These are phyloP conservation scores for Hipposideros larvatus DNA, from an alignment of 2,797 vertebrate genomes.

Conservation along the genomic window DNA sequence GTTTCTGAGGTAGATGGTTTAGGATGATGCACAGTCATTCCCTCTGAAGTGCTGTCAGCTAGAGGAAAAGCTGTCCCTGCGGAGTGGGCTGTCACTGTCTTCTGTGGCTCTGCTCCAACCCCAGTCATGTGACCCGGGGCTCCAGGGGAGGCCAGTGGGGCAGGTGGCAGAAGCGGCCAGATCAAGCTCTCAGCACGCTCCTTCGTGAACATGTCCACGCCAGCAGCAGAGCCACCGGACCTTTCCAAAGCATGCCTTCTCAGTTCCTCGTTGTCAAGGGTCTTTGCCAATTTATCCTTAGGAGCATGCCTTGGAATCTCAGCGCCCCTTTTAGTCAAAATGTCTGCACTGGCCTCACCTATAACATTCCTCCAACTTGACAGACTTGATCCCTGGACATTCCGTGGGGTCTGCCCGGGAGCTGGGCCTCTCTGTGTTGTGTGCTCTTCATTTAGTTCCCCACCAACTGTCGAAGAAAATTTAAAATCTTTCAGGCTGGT, in stretches of 20 bases:
- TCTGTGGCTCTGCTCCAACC: conserved; percentile 79
- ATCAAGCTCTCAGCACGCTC: conserved; percentile 74
- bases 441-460: conserved; percentile 90
- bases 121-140: conserved; percentile 76
- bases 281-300: conserved; percentile 86
- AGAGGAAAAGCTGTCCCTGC: conserved; percentile 87
- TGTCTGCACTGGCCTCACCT: conserved; percentile 81
- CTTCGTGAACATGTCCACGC: conserved; percentile 79
- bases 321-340: conserved; percentile 78
- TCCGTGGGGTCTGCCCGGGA: conserved; percentile 66
- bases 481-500: conserved; percentile 86
- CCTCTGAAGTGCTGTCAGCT: conserved; percentile 90
- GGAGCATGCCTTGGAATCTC: conserved; percentile 81
- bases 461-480: conserved; percentile 79
- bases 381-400: conserved; percentile 84
- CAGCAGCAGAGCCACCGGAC: conserved; percentile 81
- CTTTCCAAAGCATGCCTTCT: conserved; percentile 87
- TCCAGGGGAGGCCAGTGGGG: conserved; percentile 88
- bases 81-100: conserved; percentile 80
- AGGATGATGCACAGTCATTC: conserved; percentile 89
- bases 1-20: conserved; percentile 90
- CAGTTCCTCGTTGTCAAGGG: conserved; percentile 86
- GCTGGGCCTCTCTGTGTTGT: conserved; percentile 86
- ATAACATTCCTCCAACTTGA: conserved; percentile 83
- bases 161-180: conserved; percentile 89